phyloP scores from a whole-genome alignment of 1,140 invertebrate species.

The Pygmarrhopalites habei region DNA sequence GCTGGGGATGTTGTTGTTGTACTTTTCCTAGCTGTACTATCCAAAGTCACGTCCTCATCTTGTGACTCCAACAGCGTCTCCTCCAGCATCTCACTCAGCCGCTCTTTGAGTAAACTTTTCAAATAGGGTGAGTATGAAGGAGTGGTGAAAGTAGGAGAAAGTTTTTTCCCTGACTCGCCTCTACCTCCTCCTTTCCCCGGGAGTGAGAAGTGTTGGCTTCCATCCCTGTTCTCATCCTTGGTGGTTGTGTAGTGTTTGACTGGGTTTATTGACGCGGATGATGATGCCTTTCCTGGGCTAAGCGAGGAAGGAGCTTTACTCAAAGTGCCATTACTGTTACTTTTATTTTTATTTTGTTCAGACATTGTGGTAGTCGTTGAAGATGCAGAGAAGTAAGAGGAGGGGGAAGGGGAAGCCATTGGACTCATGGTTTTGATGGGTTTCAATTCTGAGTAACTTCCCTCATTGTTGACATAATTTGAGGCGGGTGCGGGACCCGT shows the following conservation, averaged over 20 bases:
- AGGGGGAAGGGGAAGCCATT: no score
- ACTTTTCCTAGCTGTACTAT: neutral
- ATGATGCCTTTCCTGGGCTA: neutral
- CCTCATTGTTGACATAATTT: neutral
- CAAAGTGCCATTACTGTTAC: no score
- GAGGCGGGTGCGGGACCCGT: no score
- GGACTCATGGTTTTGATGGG: conserved; percentile 15
- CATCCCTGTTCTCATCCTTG: neutral
- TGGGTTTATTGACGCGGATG: no score
- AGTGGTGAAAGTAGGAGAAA: no score
- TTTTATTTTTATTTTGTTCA: neutral
- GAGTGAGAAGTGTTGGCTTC: neutral
- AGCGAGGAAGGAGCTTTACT: neutral
- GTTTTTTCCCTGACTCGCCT: neutral
- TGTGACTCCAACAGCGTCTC: conserved; percentile 1
- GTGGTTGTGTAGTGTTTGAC: neutral
- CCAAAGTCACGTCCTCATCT: neutral
- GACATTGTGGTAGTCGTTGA: neutral
- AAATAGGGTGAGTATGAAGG: neutral
- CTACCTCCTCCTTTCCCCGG: neutral
- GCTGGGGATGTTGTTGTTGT: neutral
- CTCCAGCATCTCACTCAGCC: conserved; percentile 20
- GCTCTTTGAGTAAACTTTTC: conserved; percentile 29
- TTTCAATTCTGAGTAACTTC: conserved; percentile 26
- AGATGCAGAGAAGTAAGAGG: no score